Conservation (phyloP, 1,140 invertebrate species). For the Drosophila repletoides region DNA sequence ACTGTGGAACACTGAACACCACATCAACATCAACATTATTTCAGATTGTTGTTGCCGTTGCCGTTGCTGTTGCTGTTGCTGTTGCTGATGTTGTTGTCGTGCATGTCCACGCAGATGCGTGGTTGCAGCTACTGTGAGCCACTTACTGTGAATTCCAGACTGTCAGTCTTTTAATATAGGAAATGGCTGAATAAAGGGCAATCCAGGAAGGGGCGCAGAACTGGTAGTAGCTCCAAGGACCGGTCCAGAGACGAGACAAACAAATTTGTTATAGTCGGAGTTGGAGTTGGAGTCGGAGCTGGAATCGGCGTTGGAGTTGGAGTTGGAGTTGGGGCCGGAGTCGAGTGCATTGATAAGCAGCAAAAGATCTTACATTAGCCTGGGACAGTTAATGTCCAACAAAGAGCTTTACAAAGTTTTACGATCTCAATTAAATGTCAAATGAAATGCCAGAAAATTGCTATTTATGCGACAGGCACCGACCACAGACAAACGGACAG, state of each 20-base stretch:
- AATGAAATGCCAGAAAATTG: conserved; percentile 81
- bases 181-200: conserved; percentile 48
- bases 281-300: not conserved
- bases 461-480: conserved; percentile 72
- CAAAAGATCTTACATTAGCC: conserved; percentile 73
- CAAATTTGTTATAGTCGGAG: conserved; percentile 52
- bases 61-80: not conserved
- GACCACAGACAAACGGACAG: conserved; percentile 26
- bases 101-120: conserved; percentile 45
- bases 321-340: not conserved
- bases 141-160: conserved; percentile 53
- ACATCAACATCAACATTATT: conserved; percentile 32
- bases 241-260: conserved; percentile 31
- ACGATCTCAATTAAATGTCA: conserved; percentile 81
- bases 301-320: not conserved
- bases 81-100: conserved; percentile 23
- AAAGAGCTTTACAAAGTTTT: conserved; percentile 80
- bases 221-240: conserved; percentile 27
- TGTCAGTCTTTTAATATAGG: conserved; percentile 69
- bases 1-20: conserved; percentile 33
- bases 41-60: conserved; percentile 1
- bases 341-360: conserved; percentile 62
- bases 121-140: conserved; percentile 65
- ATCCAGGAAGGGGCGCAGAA: conserved; percentile 8
- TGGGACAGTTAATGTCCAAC: conserved; percentile 58